These are phyloP conservation scores for Mohoua ochrocephala DNA, from an alignment of 2,113 vertebrate genomes.

Conservation along the genomic window DNA sequence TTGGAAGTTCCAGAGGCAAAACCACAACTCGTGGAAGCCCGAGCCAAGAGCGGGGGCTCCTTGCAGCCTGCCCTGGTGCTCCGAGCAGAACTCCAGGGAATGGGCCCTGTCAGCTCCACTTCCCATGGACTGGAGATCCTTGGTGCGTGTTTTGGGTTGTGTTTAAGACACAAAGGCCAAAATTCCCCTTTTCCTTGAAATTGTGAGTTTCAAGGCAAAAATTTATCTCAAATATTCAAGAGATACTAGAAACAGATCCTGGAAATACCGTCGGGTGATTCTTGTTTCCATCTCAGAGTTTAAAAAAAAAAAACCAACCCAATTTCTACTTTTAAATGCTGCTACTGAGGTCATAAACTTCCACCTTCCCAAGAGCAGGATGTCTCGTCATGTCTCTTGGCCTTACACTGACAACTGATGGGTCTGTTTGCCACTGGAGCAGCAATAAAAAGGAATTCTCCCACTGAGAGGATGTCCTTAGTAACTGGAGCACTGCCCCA, in stretches of 20 bases:
- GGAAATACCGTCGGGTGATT: neutral
- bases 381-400: neutral
- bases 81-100: neutral
- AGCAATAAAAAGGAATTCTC: neutral
- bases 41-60: neutral
- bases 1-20: constrained; percentile 46
- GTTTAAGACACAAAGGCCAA: neutral
- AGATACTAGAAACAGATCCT: neutral
- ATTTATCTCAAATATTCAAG: neutral
- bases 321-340: neutral
- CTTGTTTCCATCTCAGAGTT: neutral
- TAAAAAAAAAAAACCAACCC: neutral
- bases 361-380: neutral
- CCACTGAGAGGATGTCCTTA: neutral
- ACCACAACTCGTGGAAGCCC: neutral
- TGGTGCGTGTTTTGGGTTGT: fast-evolving
- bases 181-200: neutral
- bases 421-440: neutral
- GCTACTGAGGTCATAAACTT: neutral
- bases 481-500: neutral
- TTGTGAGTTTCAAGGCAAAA: neutral
- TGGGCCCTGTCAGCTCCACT: neutral
- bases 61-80: neutral
- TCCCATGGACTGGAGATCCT: neutral
- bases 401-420: neutral